Conservation (phyloP, 1,140 invertebrate genomes). For the Drosophila kurseongensis region DNA sequence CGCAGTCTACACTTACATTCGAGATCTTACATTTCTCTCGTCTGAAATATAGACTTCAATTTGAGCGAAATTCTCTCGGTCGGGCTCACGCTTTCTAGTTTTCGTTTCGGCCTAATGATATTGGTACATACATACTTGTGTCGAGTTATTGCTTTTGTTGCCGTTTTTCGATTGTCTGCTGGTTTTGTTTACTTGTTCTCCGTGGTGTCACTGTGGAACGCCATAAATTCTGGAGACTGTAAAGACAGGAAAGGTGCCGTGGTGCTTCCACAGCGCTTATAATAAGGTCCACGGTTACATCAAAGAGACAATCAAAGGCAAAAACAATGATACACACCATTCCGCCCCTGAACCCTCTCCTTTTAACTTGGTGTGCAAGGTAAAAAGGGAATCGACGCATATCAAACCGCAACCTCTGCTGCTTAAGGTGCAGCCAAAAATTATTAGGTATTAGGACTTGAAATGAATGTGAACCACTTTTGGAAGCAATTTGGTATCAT, state of each 20-base stretch:
- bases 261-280: conserved; percentile 7
- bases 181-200: conserved; percentile 30
- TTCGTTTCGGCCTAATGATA: conserved; percentile 15
- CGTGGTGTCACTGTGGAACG: conserved; percentile 51
- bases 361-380: background rate
- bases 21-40: background rate
- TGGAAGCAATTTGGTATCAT: too few species aligned
- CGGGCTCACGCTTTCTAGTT: background rate
- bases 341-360: background rate
- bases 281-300: conserved; percentile 57
- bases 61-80: background rate
- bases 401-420: background rate
- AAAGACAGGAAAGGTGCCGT: conserved; percentile 7
- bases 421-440: too few species aligned
- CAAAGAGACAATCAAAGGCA: conserved; percentile 65
- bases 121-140: conserved; percentile 34
- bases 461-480: too few species aligned
- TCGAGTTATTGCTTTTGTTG: conserved; percentile 41
- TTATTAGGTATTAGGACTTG: too few species aligned
- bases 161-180: conserved; percentile 39
- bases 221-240: conserved; percentile 57
- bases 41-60: background rate
- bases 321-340: conserved; percentile 49
- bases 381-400: background rate
- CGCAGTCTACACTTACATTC: background rate